Evolutionary conservation across 1,140 invertebrate species (phyloP).

Genomic region (Tetraneura akinire): DNA sequence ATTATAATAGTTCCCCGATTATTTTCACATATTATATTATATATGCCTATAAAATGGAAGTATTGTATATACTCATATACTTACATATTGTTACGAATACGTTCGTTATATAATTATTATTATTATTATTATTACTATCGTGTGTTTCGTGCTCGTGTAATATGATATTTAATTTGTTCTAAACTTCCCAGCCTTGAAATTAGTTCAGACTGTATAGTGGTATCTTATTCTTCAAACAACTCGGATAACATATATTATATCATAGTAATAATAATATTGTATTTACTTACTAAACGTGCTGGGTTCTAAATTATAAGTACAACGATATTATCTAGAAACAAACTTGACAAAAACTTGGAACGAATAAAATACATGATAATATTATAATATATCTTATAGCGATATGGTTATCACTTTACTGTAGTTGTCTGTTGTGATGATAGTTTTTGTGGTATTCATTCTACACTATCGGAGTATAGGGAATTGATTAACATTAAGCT

Average conservation of each 20-base stretch:
- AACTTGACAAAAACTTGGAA: too few species aligned
- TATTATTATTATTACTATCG: constrained; percentile 9
- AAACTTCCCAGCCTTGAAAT: constrained; percentile 16
- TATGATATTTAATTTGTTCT: constrained; percentile 22
- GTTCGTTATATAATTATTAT: not conserved
- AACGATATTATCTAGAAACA: too few species aligned
- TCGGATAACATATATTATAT: not conserved
- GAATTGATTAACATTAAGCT: too few species aligned
- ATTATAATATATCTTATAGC: too few species aligned
- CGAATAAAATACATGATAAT: too few species aligned
- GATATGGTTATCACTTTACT: too few species aligned
- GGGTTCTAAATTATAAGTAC: not conserved
- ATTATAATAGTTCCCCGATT: not conserved
- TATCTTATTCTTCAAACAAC: not conserved
- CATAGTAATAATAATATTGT: not conserved
- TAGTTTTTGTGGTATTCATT: too few species aligned
- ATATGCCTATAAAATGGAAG: not conserved
- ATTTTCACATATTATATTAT: not conserved
- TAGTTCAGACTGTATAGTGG: not conserved
- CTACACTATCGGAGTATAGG: too few species aligned
- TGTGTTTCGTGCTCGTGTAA: constrained; percentile 4
- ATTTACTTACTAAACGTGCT: not conserved
- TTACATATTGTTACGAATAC: not conserved
- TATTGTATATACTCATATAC: not conserved
- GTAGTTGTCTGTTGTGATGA: too few species aligned